A percentile compares a stretch with the other conserved stretches of the same genome.
These are phyloP conservation scores for Aplodontia rufa DNA, from an alignment of 2,113 vertebrate species.

Conservation along the genomic window DNA sequence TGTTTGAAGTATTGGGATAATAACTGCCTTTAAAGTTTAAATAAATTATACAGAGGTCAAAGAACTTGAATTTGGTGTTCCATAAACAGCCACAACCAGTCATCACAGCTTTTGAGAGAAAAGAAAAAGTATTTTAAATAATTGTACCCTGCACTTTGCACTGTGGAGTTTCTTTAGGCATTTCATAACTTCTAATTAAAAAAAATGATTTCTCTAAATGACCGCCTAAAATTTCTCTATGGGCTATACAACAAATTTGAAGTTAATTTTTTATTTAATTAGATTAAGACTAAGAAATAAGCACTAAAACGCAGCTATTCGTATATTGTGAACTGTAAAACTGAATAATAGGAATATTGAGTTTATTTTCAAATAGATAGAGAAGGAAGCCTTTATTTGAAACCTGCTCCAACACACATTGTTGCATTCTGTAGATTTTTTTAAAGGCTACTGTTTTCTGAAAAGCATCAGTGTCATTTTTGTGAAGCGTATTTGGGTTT, in stretches of 20 bases:
- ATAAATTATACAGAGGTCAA: conserved; percentile 55
- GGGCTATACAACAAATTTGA: neutral
- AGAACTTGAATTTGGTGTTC: conserved; percentile 6
- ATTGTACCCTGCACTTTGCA: neutral
- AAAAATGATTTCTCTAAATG: conserved; percentile 6
- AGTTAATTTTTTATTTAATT: conserved; percentile 9
- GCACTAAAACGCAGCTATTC: neutral
- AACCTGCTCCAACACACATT: neutral
- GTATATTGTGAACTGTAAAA: neutral
- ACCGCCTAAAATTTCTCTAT: neutral
- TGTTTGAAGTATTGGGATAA: conserved; percentile 15
- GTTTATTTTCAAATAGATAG: conserved; percentile 20
- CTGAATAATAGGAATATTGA: conserved; percentile 2
- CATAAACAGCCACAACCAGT: neutral
- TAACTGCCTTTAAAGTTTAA: conserved; percentile 64
- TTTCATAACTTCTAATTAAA: neutral
- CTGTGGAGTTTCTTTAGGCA: neutral
- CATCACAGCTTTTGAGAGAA: neutral
- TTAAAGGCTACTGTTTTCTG: neutral
- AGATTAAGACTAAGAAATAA: neutral
- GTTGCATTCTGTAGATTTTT: neutral
- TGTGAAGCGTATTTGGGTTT: neutral
- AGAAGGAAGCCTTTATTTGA: neutral
- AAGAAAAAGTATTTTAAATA: neutral
- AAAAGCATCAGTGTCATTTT: neutral